Evolutionary conservation across 2,113 vertebrate genomes (phyloP).

Genomic region (Paradoxurus hermaphroditus): DNA sequence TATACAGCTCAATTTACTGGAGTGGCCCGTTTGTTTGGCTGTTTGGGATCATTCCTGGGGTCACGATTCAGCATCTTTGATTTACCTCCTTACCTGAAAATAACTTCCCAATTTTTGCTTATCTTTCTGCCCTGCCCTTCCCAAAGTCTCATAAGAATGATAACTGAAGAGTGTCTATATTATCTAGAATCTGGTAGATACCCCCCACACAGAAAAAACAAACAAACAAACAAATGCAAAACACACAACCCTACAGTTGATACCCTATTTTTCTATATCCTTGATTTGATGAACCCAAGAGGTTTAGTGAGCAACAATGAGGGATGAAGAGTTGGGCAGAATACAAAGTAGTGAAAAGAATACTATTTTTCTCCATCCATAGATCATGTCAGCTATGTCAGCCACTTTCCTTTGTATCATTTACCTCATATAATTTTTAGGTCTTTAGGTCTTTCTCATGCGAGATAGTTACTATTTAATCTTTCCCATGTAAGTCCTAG

Average conservation of each 20-base stretch:
- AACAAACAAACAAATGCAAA: neutral
- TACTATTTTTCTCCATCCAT: neutral
- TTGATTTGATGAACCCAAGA: neutral
- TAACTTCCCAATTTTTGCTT: neutral
- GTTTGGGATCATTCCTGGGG: neutral
- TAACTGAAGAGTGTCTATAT: neutral
- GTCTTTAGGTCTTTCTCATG: neutral
- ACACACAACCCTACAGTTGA: neutral
- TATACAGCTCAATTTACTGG: neutral
- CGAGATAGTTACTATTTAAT: neutral
- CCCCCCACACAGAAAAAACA: neutral
- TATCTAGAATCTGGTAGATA: neutral
- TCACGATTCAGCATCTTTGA: neutral
- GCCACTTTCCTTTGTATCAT: no score
- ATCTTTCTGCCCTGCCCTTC: neutral
- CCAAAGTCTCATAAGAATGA: neutral
- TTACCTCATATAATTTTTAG: neutral
- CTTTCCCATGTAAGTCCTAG: neutral
- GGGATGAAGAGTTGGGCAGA: neutral
- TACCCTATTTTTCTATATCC: neutral
- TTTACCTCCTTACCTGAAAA: neutral
- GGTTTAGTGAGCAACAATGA: neutral
- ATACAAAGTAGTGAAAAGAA: neutral
- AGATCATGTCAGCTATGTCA: neutral
- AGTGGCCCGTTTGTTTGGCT: no score